These are phyloP conservation scores for Monopis laevigella DNA, from an alignment of 2,888 invertebrate genomes.

Conservation along the genomic window DNA sequence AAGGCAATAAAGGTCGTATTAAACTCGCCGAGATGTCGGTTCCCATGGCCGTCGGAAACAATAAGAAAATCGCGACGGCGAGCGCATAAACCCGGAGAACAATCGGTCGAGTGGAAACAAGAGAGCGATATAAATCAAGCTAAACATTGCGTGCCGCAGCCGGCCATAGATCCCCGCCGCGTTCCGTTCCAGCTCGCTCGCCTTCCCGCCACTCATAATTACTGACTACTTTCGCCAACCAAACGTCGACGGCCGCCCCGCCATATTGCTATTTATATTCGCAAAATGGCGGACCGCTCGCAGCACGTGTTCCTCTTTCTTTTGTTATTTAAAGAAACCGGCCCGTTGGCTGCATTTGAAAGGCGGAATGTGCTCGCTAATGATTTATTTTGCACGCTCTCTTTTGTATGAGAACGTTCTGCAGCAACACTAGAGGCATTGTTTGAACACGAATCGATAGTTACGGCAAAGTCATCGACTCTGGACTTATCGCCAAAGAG, in stretches of 20 bases:
- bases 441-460: neutral
- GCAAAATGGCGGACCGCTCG: conserved; percentile 56
- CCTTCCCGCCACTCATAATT: conserved; percentile 56
- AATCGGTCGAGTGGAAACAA: conserved; percentile 57
- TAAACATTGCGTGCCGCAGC: conserved; percentile 57
- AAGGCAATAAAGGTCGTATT: conserved; percentile 40
- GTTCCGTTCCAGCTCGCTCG: conserved; percentile 42
- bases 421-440: neutral
- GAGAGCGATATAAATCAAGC: conserved; percentile 62
- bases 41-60: conserved; percentile 55
- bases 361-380: conserved; percentile 17
- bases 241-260: conserved; percentile 44
- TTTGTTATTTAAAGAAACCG: conserved; percentile 40
- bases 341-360: conserved; percentile 24
- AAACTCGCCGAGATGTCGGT: conserved; percentile 34
- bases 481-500: neutral
- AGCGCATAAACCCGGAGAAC: conserved; percentile 54
- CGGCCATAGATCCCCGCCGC: conserved; percentile 54
- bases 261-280: conserved; percentile 63
- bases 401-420: conserved; percentile 1
- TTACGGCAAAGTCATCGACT: neutral
- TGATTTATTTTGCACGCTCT: conserved; percentile 15
- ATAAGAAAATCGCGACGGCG: conserved; percentile 46
- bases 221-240: conserved; percentile 62
- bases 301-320: conserved; percentile 53